Evolutionary conservation across 2,113 vertebrate species (phyloP).

Genomic region (Scortum barcoo): DNA sequence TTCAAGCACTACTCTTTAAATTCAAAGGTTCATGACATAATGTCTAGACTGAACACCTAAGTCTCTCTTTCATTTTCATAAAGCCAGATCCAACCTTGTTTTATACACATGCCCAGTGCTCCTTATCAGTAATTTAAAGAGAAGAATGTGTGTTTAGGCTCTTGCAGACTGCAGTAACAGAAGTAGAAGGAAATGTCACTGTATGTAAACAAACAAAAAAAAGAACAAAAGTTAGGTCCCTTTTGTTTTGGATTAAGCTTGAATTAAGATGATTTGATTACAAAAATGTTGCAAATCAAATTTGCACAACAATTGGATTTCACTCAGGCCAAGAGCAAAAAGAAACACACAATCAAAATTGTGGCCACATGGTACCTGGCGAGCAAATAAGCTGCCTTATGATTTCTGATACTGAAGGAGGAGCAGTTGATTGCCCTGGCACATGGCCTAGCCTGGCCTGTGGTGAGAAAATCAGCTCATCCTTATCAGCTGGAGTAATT

Average conservation of each 20-base stretch:
- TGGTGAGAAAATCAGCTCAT: constrained; percentile 16
- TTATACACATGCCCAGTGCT: no score
- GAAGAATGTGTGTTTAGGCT: background rate
- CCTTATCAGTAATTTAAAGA: background rate
- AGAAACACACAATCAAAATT: background rate
- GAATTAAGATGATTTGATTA: background rate
- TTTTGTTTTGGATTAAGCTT: background rate
- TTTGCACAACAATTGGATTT: background rate
- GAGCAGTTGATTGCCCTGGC: background rate
- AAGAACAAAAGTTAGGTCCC: background rate
- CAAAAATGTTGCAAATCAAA: background rate
- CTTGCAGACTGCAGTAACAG: background rate
- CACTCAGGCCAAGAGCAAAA: background rate
- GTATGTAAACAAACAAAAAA: no score
- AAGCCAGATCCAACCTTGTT: background rate
- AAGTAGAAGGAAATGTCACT: background rate
- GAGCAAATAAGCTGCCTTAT: background rate
- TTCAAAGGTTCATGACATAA: background rate
- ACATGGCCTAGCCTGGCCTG: constrained; percentile 2
- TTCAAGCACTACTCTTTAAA: background rate
- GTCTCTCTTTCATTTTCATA: background rate
- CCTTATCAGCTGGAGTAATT: constrained; percentile 12
- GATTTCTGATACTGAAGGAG: background rate
- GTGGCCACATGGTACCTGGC: background rate
- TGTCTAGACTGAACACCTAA: background rate